A percentile compares a stretch with the other conserved stretches of the same genome.
Evolutionary conservation across 2,888 invertebrate species (phyloP).

Genomic region (Ochropleura plecta): DNA sequence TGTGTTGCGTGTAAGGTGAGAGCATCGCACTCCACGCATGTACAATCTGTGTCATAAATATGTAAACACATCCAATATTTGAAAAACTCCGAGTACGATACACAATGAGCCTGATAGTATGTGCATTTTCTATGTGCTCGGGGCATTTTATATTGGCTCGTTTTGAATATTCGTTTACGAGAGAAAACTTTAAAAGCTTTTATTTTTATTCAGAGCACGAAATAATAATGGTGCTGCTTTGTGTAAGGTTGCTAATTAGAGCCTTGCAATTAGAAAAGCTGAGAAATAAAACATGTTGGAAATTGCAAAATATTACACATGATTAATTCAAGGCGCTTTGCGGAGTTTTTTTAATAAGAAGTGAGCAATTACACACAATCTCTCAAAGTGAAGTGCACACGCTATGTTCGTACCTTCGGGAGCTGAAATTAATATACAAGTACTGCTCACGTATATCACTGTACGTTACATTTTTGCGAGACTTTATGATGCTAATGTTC

Average conservation of each 20-base stretch:
- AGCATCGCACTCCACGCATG: conserved; percentile 40
- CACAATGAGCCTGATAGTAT: conserved; percentile 33
- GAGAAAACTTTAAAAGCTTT: background rate
- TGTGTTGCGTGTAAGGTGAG: conserved; percentile 38
- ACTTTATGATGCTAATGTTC: conserved; percentile 54
- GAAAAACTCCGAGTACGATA: conserved; percentile 21
- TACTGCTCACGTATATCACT: conserved; percentile 35
- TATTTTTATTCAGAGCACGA: background rate
- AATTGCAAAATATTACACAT: conserved; percentile 42
- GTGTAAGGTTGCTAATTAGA: conserved; percentile 8
- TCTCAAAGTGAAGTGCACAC: conserved; percentile 48
- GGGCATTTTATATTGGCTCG: conserved; percentile 2
- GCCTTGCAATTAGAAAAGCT: conserved; percentile 3
- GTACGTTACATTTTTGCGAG: conserved; percentile 24
- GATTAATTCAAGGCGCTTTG: conserved; percentile 33
- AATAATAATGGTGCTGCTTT: conserved; percentile 1
- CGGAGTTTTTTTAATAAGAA: conserved; percentile 46
- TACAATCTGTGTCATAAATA: conserved; percentile 57
- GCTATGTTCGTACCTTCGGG: conserved; percentile 40
- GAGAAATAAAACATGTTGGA: conserved; percentile 17
- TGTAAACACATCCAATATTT: conserved; percentile 48
- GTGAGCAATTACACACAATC: conserved; percentile 48
- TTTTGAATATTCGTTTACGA: conserved; percentile 13
- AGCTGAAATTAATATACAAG: conserved; percentile 40
- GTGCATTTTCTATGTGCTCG: conserved; percentile 42